phyloP scores from a whole-genome alignment of 2,888 invertebrate genomes.

The Notocelia uddmanniana region DNA sequence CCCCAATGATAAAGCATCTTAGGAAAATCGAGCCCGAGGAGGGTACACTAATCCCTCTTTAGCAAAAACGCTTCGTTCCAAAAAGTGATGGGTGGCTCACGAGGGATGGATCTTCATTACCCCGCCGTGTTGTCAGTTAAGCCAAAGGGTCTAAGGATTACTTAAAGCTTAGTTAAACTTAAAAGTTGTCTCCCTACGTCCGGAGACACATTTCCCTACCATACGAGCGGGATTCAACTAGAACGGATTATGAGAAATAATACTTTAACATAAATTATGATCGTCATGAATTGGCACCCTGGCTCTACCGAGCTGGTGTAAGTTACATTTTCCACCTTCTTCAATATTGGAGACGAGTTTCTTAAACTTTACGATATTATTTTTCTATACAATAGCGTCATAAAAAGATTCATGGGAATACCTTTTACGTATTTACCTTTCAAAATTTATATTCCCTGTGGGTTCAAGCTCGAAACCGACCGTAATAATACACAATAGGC shows the following conservation, averaged over 20 bases:
- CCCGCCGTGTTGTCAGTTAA: conserved; percentile 82
- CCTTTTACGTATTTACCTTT: conserved; percentile 79
- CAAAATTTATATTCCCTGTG: conserved; percentile 80
- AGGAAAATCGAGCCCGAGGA: conserved; percentile 81
- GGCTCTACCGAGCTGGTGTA: conserved; percentile 14
- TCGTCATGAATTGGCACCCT: conserved; percentile 29
- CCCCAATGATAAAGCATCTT: conserved; percentile 86
- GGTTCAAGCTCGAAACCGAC: conserved; percentile 72
- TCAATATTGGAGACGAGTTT: conserved; percentile 54
- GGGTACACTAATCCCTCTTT: conserved; percentile 86
- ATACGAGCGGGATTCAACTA: conserved; percentile 9
- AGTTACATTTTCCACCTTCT: conserved; percentile 55
- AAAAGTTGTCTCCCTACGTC: conserved; percentile 58
- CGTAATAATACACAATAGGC: conserved; percentile 80
- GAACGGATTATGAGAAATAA: conserved; percentile 36
- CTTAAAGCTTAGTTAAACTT: conserved; percentile 76
- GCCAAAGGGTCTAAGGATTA: conserved; percentile 80
- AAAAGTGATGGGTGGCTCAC: conserved; percentile 84
- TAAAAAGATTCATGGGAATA: conserved; percentile 76
- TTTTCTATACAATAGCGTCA: conserved; percentile 71
- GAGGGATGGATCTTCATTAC: conserved; percentile 83
- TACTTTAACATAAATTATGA: conserved; percentile 37
- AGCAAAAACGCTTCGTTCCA: conserved; percentile 85
- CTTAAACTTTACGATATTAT: conserved; percentile 59
- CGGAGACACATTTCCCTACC: conserved; percentile 4